phyloP scores from a whole-genome alignment of 2,113 vertebrate species.

The Bostrychus sinensis region DNA sequence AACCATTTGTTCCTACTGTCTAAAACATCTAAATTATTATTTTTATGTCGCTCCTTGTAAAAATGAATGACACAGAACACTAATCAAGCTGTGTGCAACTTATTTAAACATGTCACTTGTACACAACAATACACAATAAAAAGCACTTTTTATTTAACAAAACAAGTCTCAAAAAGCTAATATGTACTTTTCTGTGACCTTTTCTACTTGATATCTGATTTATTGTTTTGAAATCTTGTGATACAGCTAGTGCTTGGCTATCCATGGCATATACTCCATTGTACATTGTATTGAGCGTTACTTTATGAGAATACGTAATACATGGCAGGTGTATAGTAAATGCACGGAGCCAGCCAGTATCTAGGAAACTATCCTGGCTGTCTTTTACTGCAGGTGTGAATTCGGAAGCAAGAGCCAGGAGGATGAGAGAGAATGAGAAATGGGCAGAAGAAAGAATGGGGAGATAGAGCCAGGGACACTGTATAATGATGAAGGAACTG shows the following conservation, averaged over 20 bases:
- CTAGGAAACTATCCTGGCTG: not conserved
- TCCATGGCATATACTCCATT: not conserved
- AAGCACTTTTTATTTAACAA: too few relatives aligned
- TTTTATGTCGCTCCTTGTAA: too few relatives aligned
- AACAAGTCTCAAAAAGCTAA: too few relatives aligned
- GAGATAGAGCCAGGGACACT: conserved; percentile 5
- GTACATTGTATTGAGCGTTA: not conserved
- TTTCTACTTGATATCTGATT: too few relatives aligned
- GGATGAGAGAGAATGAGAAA: conserved; percentile 5
- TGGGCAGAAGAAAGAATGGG: conserved; percentile 22
- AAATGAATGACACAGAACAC: too few relatives aligned
- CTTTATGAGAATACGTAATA: not conserved
- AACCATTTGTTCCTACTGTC: too few relatives aligned
- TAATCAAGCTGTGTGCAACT: too few relatives aligned
- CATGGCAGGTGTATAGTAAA: not conserved
- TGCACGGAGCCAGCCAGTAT: not conserved
- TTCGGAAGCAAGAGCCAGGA: not conserved
- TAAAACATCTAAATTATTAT: too few relatives aligned
- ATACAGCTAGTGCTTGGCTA: not conserved
- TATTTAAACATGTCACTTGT: too few relatives aligned
- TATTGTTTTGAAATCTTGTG: too few relatives aligned
- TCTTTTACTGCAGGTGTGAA: conserved; percentile 21
- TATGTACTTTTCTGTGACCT: too few relatives aligned
- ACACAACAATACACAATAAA: too few relatives aligned
- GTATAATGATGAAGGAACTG: conserved; percentile 14